Conservation (phyloP, 2,113 vertebrate species). For the Hypomesus transpacificus region DNA sequence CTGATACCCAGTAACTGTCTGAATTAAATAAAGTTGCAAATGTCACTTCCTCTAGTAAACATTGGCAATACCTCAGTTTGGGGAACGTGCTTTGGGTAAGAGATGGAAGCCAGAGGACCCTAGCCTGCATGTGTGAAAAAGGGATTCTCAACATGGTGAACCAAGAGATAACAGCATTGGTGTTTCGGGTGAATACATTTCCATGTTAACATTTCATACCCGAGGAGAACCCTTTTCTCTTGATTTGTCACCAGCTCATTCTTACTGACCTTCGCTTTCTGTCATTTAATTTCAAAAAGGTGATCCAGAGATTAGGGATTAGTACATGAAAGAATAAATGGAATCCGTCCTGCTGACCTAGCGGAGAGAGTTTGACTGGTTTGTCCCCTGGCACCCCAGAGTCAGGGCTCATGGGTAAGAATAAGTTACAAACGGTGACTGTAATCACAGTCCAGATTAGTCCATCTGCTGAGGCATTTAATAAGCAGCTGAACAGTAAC, state of each 20-base stretch:
- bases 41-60: slow-evolving; percentile 70
- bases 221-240: too few relatives aligned
- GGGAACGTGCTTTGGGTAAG: slow-evolving; percentile 9
- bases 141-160: too few relatives aligned
- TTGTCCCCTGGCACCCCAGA: not conserved
- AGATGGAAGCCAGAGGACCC: not conserved
- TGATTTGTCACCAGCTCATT: too few relatives aligned
- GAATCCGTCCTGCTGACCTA: too few relatives aligned
- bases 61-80: slow-evolving; percentile 47
- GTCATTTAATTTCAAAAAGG: not conserved
- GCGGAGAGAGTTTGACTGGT: too few relatives aligned
- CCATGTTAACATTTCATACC: too few relatives aligned
- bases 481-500: slow-evolving; percentile 64
- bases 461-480: slow-evolving; percentile 70
- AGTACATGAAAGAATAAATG: too few relatives aligned
- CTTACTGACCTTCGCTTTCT: too few relatives aligned
- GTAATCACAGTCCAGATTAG: slow-evolving; percentile 64
- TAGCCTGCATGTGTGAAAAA: too few relatives aligned
- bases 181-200: too few relatives aligned
- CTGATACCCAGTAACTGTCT: slow-evolving; percentile 63
- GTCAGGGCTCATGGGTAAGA: not conserved
- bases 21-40: slow-evolving; percentile 74
- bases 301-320: too few relatives aligned
- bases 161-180: too few relatives aligned
- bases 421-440: not conserved